phyloP scores from a whole-genome alignment of 2,113 vertebrate genomes.

The Ciconia stormi region DNA sequence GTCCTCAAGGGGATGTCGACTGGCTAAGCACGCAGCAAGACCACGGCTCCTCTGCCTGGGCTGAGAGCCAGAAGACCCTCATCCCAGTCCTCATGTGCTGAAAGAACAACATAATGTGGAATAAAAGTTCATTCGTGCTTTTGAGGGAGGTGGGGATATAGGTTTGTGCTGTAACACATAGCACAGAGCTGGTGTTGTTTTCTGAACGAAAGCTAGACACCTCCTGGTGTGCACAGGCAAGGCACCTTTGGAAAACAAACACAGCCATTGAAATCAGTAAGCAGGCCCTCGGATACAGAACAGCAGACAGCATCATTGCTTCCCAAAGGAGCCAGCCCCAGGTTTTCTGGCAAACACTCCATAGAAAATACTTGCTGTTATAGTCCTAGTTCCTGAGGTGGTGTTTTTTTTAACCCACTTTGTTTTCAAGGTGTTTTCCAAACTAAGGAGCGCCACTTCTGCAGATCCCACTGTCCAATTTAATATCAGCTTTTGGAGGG shows the following conservation, averaged over 20 bases:
- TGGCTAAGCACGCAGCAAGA: rapidly evolving
- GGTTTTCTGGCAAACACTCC: not conserved
- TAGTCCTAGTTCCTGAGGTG: not conserved
- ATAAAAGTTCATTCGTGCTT: not conserved
- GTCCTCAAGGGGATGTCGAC: too few relatives aligned
- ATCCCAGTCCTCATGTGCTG: rapidly evolving
- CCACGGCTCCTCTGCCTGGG: not conserved
- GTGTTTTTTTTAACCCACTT: not conserved
- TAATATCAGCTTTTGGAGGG: not conserved
- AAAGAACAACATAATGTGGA: not conserved
- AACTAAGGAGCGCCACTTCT: not conserved
- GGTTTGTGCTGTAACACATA: not conserved
- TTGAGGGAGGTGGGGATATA: not conserved
- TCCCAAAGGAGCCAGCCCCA: not conserved
- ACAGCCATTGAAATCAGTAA: not conserved
- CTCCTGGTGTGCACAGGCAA: not conserved
- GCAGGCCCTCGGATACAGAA: not conserved
- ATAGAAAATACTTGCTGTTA: not conserved
- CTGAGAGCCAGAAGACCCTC: not conserved
- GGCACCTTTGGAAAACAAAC: not conserved
- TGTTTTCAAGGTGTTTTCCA: not conserved
- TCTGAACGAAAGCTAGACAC: not conserved
- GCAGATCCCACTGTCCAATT: not conserved
- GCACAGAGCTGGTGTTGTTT: not conserved
- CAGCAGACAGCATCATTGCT: not conserved